Evolutionary conservation across 1,140 invertebrate genomes (phyloP), one percentile per base, ranked within the genome.

Genomic region (Ctenoplectra terminalis): DNA sequence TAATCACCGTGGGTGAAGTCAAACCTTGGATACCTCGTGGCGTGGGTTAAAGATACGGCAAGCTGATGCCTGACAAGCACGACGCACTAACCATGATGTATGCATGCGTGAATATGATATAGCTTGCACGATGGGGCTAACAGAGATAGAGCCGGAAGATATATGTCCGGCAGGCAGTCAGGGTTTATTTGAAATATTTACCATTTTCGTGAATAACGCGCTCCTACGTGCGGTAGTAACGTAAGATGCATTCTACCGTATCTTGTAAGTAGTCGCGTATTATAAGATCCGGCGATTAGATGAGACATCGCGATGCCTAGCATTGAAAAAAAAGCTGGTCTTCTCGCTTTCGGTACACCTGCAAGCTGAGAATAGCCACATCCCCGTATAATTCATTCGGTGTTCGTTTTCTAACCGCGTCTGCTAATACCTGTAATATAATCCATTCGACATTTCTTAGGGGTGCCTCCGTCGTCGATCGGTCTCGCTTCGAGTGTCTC

Each of bases 111-210:
- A 87, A 87, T 87, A 84, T 84, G 86, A 87, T 87, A 84, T 84
- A 87, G 72, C 85, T 74, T 87, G 31, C 71, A 31, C 61, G 67
- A 81, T 64, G 77, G 43, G 61, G 69, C 75, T 70, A 40, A 63
- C 81, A 71, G 63, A 87, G 86, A 86, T 87, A 83, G 81, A 81
- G 75, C 34, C 52, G 50, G 76, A 61, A 87, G 86, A 87, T 87
- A 74, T 84, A 87, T 78, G 76, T 84, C 77, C 78, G 40, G 58
- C 56, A 37, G 61, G 43, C 52, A 81, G 85, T 84, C 77, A 71
- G 50, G 73, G 61, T 87, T 87, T 84, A 87, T 87, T 87, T 87
- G 85, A 87, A 87, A 87, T 87, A 87, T 87, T 87, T 83, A 87
- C 86, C 77, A 87, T 84, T 87, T 87, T 87, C 82, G 85, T 84